phyloP scores from a whole-genome alignment of 2,113 vertebrate species.

The Thryonomys swinderianus region DNA sequence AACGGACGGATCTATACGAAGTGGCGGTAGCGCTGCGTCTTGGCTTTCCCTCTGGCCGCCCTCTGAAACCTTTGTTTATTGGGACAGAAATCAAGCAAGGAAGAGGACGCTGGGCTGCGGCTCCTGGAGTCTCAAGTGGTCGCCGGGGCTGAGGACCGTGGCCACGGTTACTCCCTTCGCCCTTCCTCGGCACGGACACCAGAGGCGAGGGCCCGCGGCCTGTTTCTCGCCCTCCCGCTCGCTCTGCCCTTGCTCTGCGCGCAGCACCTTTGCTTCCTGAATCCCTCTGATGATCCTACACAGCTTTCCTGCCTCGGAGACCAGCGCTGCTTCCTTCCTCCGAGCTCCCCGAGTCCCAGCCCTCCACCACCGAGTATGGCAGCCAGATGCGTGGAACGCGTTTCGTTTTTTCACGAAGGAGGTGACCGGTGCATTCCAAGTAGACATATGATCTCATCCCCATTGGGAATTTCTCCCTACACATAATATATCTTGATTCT shows the following conservation, averaged over 20 bases:
- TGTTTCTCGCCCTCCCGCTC: not conserved
- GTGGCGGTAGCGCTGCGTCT: not conserved
- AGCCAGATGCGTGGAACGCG: not conserved
- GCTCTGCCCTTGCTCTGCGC: not conserved
- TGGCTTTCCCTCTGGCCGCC: not conserved
- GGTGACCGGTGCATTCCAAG: too few relatives aligned
- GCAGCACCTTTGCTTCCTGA: not conserved
- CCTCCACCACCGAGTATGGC: rapidly evolving
- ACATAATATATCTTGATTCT: too few relatives aligned
- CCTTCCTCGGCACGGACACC: not conserved
- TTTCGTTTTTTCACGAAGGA: too few relatives aligned
- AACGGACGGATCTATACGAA: not conserved
- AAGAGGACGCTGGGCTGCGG: not conserved
- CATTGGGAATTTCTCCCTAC: too few relatives aligned
- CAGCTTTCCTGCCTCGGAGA: not conserved
- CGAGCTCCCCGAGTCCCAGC: not conserved
- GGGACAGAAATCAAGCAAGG: not conserved
- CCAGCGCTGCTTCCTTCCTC: not conserved
- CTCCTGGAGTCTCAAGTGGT: not conserved
- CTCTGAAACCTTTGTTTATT: not conserved
- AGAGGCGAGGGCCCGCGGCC: not conserved
- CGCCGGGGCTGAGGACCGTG: not conserved
- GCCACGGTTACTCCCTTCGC: not conserved
- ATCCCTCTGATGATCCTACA: not conserved
- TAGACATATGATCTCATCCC: too few relatives aligned